Conservation (phyloP, 2,797 vertebrate species). For the Picus viridis region DNA sequence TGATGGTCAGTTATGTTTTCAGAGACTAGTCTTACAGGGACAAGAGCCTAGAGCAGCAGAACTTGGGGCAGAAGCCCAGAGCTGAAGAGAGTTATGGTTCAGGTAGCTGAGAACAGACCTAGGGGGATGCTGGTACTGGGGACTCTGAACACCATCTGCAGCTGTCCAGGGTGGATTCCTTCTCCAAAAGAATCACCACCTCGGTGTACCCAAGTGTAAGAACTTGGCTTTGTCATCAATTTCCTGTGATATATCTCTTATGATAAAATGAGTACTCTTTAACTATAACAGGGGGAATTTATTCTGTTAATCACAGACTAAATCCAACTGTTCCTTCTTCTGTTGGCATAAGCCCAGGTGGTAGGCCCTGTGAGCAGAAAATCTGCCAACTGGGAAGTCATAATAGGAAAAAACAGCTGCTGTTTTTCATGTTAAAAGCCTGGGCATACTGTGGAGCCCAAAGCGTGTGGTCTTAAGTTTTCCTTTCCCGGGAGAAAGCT, state of each 20-base stretch:
- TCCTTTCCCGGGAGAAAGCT: background rate
- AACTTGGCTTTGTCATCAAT: background rate
- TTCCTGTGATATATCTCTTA: background rate
- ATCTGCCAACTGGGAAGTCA: conserved; percentile 10
- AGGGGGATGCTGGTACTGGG: background rate
- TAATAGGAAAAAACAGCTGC: conserved; percentile 31
- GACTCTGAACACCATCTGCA: fast-evolving
- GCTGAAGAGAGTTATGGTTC: background rate
- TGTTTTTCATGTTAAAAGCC: conserved; percentile 29
- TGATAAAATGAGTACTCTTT: background rate
- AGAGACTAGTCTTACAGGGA: background rate
- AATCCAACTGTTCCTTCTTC: conserved; percentile 10
- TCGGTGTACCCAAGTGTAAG: fast-evolving
- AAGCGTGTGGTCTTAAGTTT: background rate
- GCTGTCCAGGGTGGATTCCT: background rate
- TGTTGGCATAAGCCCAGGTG: conserved; percentile 6
- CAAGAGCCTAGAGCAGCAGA: background rate
- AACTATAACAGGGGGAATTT: background rate
- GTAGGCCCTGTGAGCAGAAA: background rate
- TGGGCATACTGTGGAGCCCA: background rate
- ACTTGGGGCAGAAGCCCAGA: background rate
- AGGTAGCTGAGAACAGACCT: background rate
- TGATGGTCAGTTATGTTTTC: background rate
- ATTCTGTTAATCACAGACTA: conserved; percentile 19
- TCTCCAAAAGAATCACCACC: background rate